Evolutionary conservation across 2,797 vertebrate genomes (phyloP).

Genomic region (Tragelaphus oryx): DNA sequence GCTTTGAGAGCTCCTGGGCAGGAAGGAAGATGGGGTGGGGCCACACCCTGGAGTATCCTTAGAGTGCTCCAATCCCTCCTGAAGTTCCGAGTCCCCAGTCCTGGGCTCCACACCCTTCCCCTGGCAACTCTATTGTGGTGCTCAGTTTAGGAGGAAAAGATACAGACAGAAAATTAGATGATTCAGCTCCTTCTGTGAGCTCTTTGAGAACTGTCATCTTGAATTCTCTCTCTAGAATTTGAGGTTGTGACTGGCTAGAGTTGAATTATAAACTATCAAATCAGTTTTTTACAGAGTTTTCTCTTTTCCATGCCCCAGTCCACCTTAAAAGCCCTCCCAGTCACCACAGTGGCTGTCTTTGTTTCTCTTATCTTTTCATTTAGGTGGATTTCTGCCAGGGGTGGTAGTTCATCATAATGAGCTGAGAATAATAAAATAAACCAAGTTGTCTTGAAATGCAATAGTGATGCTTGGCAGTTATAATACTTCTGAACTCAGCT

Average conservation of each 20-base stretch:
- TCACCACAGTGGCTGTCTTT: not conserved
- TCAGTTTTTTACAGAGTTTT: not conserved
- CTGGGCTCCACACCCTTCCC: not conserved
- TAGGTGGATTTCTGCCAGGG: not conserved
- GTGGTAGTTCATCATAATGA: not conserved
- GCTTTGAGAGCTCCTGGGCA: not conserved
- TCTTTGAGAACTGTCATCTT: not conserved
- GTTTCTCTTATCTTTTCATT: not conserved
- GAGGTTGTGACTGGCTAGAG: not conserved
- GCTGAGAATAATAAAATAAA: not conserved
- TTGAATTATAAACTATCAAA: not conserved
- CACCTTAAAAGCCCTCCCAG: not conserved
- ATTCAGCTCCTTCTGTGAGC: not conserved
- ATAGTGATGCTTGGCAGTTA: not conserved
- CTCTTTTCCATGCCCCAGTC: not conserved
- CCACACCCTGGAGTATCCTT: not conserved
- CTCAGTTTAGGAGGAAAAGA: not conserved
- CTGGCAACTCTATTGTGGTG: accelerated
- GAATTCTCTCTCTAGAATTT: not conserved
- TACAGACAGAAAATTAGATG: not conserved
- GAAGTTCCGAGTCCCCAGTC: not conserved
- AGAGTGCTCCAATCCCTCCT: not conserved
- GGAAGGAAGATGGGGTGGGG: not conserved
- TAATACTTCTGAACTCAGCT: not conserved
- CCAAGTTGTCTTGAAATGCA: not conserved